Evolutionary conservation across 1,140 invertebrate species (phyloP), one percentile per base, ranked within the genome.

Genomic region (Thaumatotibia leucotreta): DNA sequence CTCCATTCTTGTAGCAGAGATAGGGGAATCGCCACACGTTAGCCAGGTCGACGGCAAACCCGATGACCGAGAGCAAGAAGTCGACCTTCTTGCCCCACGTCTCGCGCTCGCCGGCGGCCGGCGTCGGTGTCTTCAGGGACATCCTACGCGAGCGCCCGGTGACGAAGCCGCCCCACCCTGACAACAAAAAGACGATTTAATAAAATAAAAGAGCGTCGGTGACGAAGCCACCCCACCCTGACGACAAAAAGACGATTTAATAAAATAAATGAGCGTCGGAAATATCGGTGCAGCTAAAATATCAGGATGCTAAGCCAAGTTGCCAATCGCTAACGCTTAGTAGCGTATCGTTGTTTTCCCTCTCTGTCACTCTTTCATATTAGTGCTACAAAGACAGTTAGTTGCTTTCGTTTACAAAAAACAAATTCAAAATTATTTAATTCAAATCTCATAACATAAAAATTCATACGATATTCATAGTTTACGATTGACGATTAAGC

Each of bases 21-120:
- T 97, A 98, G 10, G 97, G 97, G 92, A 98, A 98, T 75, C 97
- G 92, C 97, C 97, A 98, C 33, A 98, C 96, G 88, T 98, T 98
- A 69, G 97, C 97, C 67, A 98, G 93, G 75, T 97, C 97, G 64
- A 98, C 96, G 33, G 97, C 96, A 73, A 97, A 97, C 74, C 96
- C 96, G 85, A 98, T 96, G 87, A 97, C 96, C 11, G 96, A 97
- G 64, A 98, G 94, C 72, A 98, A 91, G 90, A 98, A 98, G 92
- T 98, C 97, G 49, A 97, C 93, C 90, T 97, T 96, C 83, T 96
- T 96, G 75, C 94, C 94, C 97, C 97, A 98, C 75, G 96, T 97
- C 72, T 97, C 96, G 61, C 96, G 93, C 78, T 95, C 93, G 77
- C 94, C 92, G 75, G 86, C 90, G 74, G 80, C 78, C 64, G 87